A percentile compares a stretch with the other conserved stretches of the same genome.
Evolutionary conservation across 2,888 invertebrate species (phyloP).

Genomic region (Augiades crinisus): DNA sequence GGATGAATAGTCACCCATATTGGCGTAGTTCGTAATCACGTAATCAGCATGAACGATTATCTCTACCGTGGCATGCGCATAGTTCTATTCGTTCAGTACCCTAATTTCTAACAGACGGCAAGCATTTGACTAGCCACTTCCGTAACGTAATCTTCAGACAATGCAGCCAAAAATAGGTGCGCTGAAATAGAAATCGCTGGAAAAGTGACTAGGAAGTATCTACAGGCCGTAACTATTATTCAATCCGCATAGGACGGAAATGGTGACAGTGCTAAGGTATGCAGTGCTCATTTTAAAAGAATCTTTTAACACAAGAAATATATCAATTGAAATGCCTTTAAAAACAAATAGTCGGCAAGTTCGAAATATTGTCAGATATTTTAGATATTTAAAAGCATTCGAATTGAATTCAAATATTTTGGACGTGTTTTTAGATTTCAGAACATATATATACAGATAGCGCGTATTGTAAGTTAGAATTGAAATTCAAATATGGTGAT

Average conservation of each 20-base stretch:
- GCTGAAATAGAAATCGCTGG: constrained; percentile 4
- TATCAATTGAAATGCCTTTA: too few relatives aligned
- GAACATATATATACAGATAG: too few relatives aligned
- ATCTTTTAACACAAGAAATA: too few relatives aligned
- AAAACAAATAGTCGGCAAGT: too few relatives aligned
- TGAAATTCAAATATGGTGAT: background rate
- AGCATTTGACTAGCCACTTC: background rate
- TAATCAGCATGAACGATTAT: constrained; percentile 10
- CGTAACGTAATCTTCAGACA: constrained; percentile 16
- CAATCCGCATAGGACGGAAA: constrained; percentile 20
- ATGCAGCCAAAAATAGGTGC: constrained; percentile 4
- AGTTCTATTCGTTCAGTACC: background rate
- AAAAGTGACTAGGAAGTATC: too few relatives aligned
- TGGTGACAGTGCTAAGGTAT: constrained; percentile 43
- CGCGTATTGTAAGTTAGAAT: too few relatives aligned
- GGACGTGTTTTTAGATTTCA: too few relatives aligned
- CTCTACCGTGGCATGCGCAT: background rate
- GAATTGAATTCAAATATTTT: too few relatives aligned
- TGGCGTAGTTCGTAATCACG: background rate
- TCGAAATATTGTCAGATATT: too few relatives aligned
- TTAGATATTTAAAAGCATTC: too few relatives aligned
- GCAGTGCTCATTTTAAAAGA: background rate
- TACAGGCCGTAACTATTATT: too few relatives aligned
- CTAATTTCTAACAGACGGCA: background rate
- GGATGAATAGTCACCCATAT: constrained; percentile 7